Evolutionary conservation across 2,797 vertebrate genomes (phyloP).

Genomic region (Rhinatrema bivittatum): DNA sequence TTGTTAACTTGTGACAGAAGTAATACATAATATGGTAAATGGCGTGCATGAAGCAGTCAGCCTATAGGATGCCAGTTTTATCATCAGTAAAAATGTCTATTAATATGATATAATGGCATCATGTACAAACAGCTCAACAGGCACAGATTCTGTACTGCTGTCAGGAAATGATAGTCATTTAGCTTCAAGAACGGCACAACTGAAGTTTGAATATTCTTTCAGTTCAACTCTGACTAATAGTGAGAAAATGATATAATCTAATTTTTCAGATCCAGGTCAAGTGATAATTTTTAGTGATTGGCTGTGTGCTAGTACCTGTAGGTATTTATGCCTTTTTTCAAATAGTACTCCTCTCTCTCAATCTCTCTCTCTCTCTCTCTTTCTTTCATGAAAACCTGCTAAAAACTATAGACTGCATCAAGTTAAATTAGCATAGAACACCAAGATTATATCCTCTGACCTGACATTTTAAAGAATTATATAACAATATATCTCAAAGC

Average conservation of each 20-base stretch:
- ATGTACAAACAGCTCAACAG: slow-evolving; percentile 26
- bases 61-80: slow-evolving; percentile 39
- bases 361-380: background rate
- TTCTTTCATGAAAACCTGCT: background rate
- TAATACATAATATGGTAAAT: slow-evolving; percentile 29
- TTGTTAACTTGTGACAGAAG: slow-evolving; percentile 27
- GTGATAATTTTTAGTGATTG: background rate
- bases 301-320: background rate
- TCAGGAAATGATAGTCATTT: slow-evolving; percentile 38
- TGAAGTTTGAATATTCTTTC: slow-evolving; percentile 27
- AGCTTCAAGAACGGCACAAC: slow-evolving; percentile 30
- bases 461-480: no score
- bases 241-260: background rate
- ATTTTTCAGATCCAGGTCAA: background rate
- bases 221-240: slow-evolving; percentile 14
- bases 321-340: background rate
- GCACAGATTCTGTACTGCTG: slow-evolving; percentile 28
- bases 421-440: slow-evolving; percentile 3
- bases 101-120: slow-evolving; percentile 30
- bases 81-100: slow-evolving; percentile 48
- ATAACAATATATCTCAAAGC: no score
- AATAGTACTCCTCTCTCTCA: fast-evolving
- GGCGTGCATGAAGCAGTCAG: slow-evolving; percentile 27
- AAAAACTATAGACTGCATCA: background rate
- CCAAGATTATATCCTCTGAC: background rate